These are phyloP conservation scores for Chromis chromis DNA, from an alignment of 2,797 vertebrate species.

Conservation along the genomic window DNA sequence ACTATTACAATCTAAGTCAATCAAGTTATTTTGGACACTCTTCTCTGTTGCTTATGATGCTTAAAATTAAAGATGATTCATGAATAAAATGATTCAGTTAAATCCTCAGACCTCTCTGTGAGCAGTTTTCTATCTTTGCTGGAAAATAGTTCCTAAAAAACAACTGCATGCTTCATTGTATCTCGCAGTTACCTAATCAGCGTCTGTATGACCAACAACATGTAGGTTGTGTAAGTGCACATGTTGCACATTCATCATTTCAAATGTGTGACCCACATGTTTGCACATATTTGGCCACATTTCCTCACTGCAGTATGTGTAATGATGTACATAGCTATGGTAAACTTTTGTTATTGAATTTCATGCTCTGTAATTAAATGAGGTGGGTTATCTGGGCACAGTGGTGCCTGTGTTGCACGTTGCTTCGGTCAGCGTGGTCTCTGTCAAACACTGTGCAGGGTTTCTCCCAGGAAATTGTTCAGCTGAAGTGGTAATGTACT, in stretches of 20 bases:
- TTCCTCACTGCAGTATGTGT: not conserved
- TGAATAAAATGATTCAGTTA: not conserved
- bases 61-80: not conserved
- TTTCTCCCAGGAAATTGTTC: not conserved
- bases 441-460: not conserved
- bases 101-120: not conserved
- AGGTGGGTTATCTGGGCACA: too few relatives aligned
- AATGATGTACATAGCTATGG: not conserved
- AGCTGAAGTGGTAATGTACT: not conserved
- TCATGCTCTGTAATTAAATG: too few relatives aligned
- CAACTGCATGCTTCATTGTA: not conserved
- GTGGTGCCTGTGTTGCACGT: not conserved
- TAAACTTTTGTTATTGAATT: not conserved
- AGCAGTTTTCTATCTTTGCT: not conserved
- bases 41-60: not conserved
- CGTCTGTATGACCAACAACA: not conserved
- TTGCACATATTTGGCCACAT: not conserved
- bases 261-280: not conserved
- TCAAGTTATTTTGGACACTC: too few relatives aligned
- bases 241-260: not conserved
- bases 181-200: not conserved
- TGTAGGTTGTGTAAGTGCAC: not conserved
- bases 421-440: constrained; percentile 1
- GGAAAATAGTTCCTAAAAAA: not conserved
- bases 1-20: not conserved